A percentile compares a stretch with the other conserved stretches of the same genome.
Conservation (phyloP, 23 tunicate genomes). For the Botrylloides violaceus region DNA sequence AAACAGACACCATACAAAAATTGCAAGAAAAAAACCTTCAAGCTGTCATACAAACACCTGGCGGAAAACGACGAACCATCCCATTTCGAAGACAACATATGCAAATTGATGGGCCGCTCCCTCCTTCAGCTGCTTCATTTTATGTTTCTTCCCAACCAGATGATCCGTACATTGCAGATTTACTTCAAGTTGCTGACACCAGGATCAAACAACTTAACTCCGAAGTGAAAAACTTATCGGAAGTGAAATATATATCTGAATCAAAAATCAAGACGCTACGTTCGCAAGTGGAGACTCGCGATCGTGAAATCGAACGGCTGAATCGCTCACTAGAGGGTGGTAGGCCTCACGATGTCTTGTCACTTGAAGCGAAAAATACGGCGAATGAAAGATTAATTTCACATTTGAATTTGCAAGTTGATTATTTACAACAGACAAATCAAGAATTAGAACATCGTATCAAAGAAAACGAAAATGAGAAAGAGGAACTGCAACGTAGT, state of each 20-base stretch:
- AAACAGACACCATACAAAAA: slow-evolving; percentile 87
- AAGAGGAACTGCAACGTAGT: slow-evolving; percentile 40
- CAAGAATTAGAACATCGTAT: slow-evolving; percentile 73
- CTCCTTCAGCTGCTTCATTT: slow-evolving; percentile 40
- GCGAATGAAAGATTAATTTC: slow-evolving; percentile 87
- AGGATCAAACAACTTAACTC: slow-evolving; percentile 53
- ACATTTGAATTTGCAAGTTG: slow-evolving; percentile 89
- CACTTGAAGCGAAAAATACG: slow-evolving; percentile 76
- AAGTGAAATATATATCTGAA: slow-evolving; percentile 38
- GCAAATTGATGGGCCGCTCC: slow-evolving; percentile 84
- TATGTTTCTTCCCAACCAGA: slow-evolving; percentile 77
- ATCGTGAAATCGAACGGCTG: slow-evolving; percentile 80
- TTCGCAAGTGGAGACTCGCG: slow-evolving; percentile 64
- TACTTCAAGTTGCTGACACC: slow-evolving; percentile 90
- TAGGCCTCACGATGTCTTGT: slow-evolving; percentile 91
- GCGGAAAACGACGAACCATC: slow-evolving; percentile 69
- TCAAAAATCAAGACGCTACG: slow-evolving; percentile 53
- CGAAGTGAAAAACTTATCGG: slow-evolving; percentile 39
- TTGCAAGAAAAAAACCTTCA: slow-evolving; percentile 90
- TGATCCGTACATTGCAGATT: slow-evolving; percentile 93
- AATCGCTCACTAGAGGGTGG: slow-evolving; percentile 95
- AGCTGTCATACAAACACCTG: slow-evolving; percentile 94
- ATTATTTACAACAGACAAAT: slow-evolving; percentile 84
- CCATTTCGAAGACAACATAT: slow-evolving; percentile 93
- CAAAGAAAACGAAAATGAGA: slow-evolving; percentile 58